phyloP scores from a whole-genome alignment of 2,797 vertebrate species.

The Chaunax sp. region DNA sequence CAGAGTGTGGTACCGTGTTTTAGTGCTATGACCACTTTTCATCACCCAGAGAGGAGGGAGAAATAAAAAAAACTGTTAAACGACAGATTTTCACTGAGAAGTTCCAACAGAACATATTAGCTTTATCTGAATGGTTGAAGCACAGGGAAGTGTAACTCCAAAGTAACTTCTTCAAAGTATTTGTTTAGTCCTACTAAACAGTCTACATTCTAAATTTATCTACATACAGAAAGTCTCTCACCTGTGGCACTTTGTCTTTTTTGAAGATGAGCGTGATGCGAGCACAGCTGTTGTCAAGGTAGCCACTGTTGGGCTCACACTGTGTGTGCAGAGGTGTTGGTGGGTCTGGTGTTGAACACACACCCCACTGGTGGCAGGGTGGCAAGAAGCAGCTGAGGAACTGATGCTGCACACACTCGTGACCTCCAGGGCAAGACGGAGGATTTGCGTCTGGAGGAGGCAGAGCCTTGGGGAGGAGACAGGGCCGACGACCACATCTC shows the following conservation, averaged over 20 bases:
- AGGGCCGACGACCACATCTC: constrained; percentile 89
- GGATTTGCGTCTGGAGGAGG: constrained; percentile 25
- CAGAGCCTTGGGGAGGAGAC: constrained; percentile 80
- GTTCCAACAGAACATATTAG: no score
- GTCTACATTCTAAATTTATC: no score
- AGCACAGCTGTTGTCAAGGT: constrained; percentile 91
- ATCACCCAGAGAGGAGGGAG: background rate
- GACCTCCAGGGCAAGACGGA: constrained; percentile 85
- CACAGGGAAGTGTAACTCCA: no score
- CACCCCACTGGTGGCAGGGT: constrained; percentile 90
- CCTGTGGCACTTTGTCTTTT: constrained; percentile 90
- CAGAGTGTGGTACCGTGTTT: background rate
- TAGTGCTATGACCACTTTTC: no score
- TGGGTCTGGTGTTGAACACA: constrained; percentile 85
- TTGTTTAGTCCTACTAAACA: no score
- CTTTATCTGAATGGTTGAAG: no score
- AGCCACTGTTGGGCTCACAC: constrained; percentile 88
- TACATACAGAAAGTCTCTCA: constrained; percentile 56
- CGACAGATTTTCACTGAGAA: no score
- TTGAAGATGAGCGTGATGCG: constrained; percentile 92
- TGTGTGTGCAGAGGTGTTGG: constrained; percentile 77
- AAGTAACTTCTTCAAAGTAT: no score
- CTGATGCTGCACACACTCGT: constrained; percentile 85
- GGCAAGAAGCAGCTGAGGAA: constrained; percentile 91
- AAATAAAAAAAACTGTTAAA: no score